Base-by-base conservation (phyloP, 2,113 vertebrate species). In the Halcyon malimbica region DNA sequence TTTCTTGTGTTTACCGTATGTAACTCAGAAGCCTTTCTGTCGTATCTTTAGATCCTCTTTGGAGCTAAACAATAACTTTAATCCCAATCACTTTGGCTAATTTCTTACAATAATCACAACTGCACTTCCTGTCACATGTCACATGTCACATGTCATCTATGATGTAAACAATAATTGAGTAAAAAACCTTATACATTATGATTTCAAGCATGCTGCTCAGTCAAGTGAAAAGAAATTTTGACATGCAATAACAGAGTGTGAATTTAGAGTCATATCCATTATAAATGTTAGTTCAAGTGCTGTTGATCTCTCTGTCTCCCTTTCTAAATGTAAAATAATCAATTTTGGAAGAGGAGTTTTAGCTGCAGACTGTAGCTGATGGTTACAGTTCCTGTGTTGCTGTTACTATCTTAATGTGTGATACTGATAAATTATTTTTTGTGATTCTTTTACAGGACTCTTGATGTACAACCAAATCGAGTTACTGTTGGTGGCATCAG, bases 391-490 rank as follows among this genome's bases (percentile, higher is more conserved):
- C 56, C 33, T 33, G 21, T 83, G 39, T 70, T 73, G n/a, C 56
- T 28, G 17, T 65, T 8, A 0, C 65, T 82, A 0, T 39, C 16
- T 77, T 79, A 18, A 46, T 76, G n/a, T 37, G 65, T 53, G 65
- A 53, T 84, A 14, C 82, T 83, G 31, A 68, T 75, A 5, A 51
- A 24, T 77, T 26, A 7, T 85, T 87, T 87, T 51, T 81, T 90
- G 74, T 78, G 56, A 28, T 89, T 94, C 73, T 92, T 25, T 78
- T 82, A 25, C 65, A 99, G 99, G 99, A 99, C 99, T 54, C 98
- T 99, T 4, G 99, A 99, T 18, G 99, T 99, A 31, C 99, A 99
- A 96, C 99, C 99, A 53, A 99, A 99, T 94, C 97, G 98, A 94
- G 98, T 99, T 87, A 99, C 99, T 9, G 99, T 99, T 29, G 99